Conservation (phyloP, 2,113 vertebrate species). For the Stegostoma tigrinum region DNA sequence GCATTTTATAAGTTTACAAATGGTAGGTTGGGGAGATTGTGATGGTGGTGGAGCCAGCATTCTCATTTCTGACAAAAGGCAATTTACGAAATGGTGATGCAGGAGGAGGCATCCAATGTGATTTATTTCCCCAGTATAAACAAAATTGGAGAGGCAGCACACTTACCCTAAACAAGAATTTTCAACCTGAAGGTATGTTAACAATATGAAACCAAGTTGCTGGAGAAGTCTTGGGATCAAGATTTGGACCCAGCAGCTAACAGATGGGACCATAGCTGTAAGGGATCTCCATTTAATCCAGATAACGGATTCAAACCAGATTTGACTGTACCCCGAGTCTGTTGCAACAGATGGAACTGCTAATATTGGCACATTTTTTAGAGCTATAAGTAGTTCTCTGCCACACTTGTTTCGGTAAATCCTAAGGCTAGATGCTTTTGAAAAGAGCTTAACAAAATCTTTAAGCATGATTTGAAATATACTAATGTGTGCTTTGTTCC, state of each 20-base stretch:
- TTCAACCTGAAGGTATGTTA: background rate
- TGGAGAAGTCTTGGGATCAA: background rate
- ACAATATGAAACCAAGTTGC: background rate
- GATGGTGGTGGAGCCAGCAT: background rate
- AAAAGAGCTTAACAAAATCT: background rate
- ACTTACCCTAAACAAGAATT: background rate
- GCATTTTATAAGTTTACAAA: conserved; percentile 12
- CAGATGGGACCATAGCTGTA: conserved; percentile 22
- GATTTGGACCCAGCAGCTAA: background rate
- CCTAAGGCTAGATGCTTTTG: background rate
- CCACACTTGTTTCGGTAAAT: background rate
- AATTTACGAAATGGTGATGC: conserved; percentile 5
- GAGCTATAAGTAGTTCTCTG: background rate
- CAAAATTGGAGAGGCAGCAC: background rate
- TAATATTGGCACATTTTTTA: background rate
- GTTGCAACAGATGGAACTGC: background rate
- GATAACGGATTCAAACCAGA: conserved; percentile 14
- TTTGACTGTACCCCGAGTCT: background rate
- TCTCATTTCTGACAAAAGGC: background rate
- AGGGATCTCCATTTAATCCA: conserved; percentile 21
- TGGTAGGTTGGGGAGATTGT: background rate
- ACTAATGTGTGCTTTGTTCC: background rate
- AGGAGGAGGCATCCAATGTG: background rate
- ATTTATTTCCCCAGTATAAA: background rate
- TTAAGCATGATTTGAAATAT: background rate